phyloP scores from a whole-genome alignment of 2,113 vertebrate genomes.

The Columbina picui region DNA sequence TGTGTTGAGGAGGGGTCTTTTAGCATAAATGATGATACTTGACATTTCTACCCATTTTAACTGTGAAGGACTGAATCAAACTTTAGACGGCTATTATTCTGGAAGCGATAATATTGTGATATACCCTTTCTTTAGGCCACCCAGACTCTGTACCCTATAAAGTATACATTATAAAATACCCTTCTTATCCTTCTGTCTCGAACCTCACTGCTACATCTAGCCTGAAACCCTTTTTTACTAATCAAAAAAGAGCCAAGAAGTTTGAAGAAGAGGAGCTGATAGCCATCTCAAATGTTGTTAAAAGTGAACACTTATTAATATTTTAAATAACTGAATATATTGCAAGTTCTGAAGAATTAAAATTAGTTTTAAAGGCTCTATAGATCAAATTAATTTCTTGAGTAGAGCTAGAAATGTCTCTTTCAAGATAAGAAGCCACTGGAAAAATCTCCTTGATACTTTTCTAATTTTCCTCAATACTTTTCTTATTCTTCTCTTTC shows the following conservation, averaged over 20 bases:
- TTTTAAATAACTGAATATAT: conserved; percentile 14
- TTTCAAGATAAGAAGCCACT: conserved; percentile 13
- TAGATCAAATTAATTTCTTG: conserved; percentile 51
- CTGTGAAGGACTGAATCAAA: not conserved
- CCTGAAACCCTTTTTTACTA: not conserved
- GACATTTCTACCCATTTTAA: not conserved
- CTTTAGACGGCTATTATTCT: not conserved
- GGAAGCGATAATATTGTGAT: not conserved
- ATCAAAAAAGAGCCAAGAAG: not conserved
- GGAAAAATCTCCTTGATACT: conserved; percentile 38
- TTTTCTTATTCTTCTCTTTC: conserved; percentile 27
- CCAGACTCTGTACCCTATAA: not conserved
- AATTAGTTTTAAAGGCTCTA: conserved; percentile 25
- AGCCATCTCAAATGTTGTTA: conserved; percentile 1
- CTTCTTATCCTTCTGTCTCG: not conserved
- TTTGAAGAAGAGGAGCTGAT: not conserved
- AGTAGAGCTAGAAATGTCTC: not conserved
- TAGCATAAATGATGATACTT: not conserved
- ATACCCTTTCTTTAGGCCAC: not conserved
- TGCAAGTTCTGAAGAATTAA: conserved; percentile 26
- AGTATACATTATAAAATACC: not conserved
- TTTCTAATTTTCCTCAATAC: conserved; percentile 26
- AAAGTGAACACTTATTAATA: conserved; percentile 21
- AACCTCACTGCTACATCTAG: not conserved
- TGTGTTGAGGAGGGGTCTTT: not conserved